Conservation (phyloP, 2,888 invertebrate species). For the Tethea ocularis region DNA sequence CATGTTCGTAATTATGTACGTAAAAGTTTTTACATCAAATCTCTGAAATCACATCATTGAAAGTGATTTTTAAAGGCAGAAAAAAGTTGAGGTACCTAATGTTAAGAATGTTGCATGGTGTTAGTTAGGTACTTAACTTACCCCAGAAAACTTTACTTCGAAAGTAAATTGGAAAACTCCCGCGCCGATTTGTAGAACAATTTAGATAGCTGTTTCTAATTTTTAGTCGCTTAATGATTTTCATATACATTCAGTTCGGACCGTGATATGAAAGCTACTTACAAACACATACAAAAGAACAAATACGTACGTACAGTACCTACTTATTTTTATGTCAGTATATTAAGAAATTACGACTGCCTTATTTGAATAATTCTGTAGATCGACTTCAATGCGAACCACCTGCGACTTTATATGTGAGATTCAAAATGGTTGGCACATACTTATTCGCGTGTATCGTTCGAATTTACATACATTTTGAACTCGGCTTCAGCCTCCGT, state of each 20-base stretch:
- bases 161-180: too few species aligned
- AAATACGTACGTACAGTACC: too few species aligned
- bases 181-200: too few species aligned
- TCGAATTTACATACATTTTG: background rate
- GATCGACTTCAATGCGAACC: background rate
- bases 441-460: background rate
- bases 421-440: background rate
- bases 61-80: background rate
- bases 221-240: too few species aligned
- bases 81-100: background rate
- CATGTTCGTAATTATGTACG: background rate
- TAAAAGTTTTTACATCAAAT: background rate
- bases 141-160: too few species aligned
- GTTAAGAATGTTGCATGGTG: too few species aligned
- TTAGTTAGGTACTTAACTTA: too few species aligned
- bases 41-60: background rate
- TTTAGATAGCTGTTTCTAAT: too few species aligned
- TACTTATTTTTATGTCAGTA: background rate
- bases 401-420: conserved; percentile 1
- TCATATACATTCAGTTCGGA: too few species aligned
- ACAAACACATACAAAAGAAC: too few species aligned
- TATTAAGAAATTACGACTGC: background rate
- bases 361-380: background rate
- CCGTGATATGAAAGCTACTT: too few species aligned
- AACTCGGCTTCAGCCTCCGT: background rate